Base-by-base conservation (phyloP, 2,797 vertebrate species). In the Syngnathus acus region DNA sequence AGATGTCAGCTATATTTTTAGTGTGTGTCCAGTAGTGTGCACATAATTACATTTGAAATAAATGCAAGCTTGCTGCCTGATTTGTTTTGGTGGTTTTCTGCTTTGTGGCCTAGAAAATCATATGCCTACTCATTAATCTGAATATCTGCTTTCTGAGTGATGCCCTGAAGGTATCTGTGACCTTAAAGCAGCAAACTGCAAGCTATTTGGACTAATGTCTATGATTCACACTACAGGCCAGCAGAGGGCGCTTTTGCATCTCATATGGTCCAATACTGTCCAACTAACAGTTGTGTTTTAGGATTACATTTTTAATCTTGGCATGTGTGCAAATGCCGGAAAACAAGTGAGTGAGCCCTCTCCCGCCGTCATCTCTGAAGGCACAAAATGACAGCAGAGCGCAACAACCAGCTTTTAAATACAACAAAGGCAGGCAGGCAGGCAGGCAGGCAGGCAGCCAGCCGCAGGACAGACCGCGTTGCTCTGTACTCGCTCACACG, bases 221-320 rank as follows among this genome's bases (percentile, higher is more conserved):
- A 80, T 65, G 37, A 64, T 80, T 70, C 40, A 64, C 59, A 66
- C 17, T 75, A 69, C 10, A 13, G 5, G 75, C 26, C 89, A 87
- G 79, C 82, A 88, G 86, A 77, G 76, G 85, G 83, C 16, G 78
- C 81, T 67, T 77, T 75, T 14, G 67, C 54, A 79, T 4, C 0
- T 48, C 68, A 21, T 54, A 75, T 68, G 45, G 69, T 42, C 5
- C 38, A 38, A 51, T 74, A 7, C 6, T 19, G 3, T 43, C 26
- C 1, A 43, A 48, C 65, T 65, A 54, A 74, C 63, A 61, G 65
- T 76, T 71, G 64, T 78, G 64, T 78, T 80, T 76, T 64, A 9
- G 84, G 83, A 88, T 86, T 86, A 84, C 72, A 79, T 59, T 82
- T 85, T 78, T 86, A 88, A 88, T 85, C 85, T 77, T 68, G 38